These are phyloP conservation scores for Zaprionus gabonicus DNA, from an alignment of 1,140 invertebrate genomes.

Conservation along the genomic window DNA sequence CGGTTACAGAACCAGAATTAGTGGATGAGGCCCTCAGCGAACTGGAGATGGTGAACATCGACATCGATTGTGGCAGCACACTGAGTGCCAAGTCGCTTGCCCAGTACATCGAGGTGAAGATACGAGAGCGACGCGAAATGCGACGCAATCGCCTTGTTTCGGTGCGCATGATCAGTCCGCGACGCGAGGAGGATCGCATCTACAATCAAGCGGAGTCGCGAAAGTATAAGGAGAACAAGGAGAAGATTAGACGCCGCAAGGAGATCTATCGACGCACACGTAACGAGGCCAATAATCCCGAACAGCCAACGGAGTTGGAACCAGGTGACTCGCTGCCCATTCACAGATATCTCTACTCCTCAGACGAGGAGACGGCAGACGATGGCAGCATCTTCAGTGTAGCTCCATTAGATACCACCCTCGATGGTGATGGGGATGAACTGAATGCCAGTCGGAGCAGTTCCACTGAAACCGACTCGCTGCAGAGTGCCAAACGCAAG, in stretches of 20 bases:
- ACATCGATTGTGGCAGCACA: constrained; percentile 54
- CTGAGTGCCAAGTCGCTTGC: constrained; percentile 59
- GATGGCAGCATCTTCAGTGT: constrained; percentile 21
- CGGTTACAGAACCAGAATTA: constrained; percentile 38
- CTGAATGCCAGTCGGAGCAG: constrained; percentile 50
- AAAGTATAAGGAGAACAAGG: constrained; percentile 91
- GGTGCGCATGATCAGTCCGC: constrained; percentile 89
- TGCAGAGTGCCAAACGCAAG: constrained; percentile 49
- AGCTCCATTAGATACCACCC: not conserved
- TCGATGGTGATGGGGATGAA: constrained; percentile 81
- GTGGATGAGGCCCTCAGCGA: constrained; percentile 22
- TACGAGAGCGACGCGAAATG: constrained; percentile 61
- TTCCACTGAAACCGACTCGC: constrained; percentile 10
- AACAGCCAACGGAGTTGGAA: constrained; percentile 6
- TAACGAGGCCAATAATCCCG: constrained; percentile 22
- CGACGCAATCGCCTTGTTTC: constrained; percentile 86
- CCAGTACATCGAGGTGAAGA: constrained; percentile 65
- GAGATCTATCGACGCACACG: constrained; percentile 86
- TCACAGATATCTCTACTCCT: constrained; percentile 77
- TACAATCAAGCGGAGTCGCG: constrained; percentile 89
- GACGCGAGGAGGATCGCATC: constrained; percentile 90
- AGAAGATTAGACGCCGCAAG: constrained; percentile 90
- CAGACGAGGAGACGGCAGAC: constrained; percentile 67
- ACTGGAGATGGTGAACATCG: constrained; percentile 56
- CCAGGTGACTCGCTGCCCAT: constrained; percentile 62